Conservation (phyloP, 1,140 invertebrate species). For the Drosophila oshimai region DNA sequence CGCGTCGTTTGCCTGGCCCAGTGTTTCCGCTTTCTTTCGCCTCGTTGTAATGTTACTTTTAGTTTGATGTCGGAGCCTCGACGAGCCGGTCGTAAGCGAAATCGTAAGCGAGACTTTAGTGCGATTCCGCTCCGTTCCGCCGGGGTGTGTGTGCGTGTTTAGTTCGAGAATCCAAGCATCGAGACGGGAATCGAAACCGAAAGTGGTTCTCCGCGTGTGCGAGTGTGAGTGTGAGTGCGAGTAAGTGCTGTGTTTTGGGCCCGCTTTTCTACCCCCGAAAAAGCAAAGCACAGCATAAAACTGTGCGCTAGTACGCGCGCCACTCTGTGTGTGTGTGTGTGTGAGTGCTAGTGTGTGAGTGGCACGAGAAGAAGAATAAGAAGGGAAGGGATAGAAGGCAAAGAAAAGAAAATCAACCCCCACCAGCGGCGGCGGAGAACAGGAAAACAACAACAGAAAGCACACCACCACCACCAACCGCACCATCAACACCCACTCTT, state of each 20-base stretch:
- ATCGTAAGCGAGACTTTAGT: constrained; percentile 79
- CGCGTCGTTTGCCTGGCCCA: constrained; percentile 66
- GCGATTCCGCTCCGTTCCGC: constrained; percentile 70
- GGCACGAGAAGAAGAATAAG: constrained; percentile 21
- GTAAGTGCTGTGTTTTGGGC: constrained; percentile 13
- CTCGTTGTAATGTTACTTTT: constrained; percentile 79
- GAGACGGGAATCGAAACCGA: constrained; percentile 71
- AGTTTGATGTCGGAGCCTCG: constrained; percentile 75
- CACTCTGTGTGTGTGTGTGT: constrained; percentile 20
- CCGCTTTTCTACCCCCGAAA: constrained; percentile 76
- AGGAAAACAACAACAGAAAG: constrained; percentile 57
- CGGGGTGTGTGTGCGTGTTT: constrained; percentile 52
- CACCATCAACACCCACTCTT: constrained; percentile 69
- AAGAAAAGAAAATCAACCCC: constrained; percentile 75
- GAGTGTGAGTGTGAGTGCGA: constrained; percentile 1
- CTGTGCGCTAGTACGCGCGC: constrained; percentile 60
- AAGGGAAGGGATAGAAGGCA: constrained; percentile 17
- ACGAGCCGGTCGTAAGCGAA: constrained; percentile 75
- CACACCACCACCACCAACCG: constrained; percentile 36
- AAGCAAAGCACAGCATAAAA: constrained; percentile 79
- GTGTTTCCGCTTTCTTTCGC: constrained; percentile 79
- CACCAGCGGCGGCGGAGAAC: constrained; percentile 60
- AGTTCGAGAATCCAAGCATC: constrained; percentile 48
- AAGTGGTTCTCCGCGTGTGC: constrained; percentile 66
- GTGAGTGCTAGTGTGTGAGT: constrained; percentile 36